Percentiles rank a stretch among this genome's conserved stretches.
Evolutionary conservation across 2,797 vertebrate species (phyloP).

Genomic region (Galago senegalensis): DNA sequence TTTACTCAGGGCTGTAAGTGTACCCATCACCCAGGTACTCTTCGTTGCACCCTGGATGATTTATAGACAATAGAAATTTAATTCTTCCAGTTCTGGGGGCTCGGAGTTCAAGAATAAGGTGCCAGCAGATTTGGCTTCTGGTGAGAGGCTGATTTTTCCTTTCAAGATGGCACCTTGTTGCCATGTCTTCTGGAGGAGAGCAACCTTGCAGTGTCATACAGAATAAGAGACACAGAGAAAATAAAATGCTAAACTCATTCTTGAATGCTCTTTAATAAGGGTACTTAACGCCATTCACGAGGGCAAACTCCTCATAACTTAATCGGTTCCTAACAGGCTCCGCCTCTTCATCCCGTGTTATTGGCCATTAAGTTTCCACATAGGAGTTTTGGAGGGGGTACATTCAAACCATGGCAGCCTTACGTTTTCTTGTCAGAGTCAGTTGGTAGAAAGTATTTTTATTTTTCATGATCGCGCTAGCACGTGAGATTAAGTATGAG

Average conservation of each 20-base stretch:
- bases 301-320: no score
- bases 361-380: background rate
- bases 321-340: background rate
- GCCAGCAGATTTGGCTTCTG: no score
- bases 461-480: background rate
- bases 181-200: background rate
- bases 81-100: background rate
- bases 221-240: background rate
- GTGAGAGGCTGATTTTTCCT: background rate
- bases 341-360: background rate
- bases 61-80: background rate
- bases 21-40: background rate
- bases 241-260: rapidly evolving
- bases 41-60: background rate
- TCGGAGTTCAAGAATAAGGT: background rate
- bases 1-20: background rate
- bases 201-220: background rate
- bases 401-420: background rate
- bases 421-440: background rate
- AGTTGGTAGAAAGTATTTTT: background rate
- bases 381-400: background rate
- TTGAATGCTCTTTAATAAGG: background rate
- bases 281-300: background rate
- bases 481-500: background rate
- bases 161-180: background rate